phyloP scores from a whole-genome alignment of 2,113 vertebrate genomes.

The Bagarius yarrelli region DNA sequence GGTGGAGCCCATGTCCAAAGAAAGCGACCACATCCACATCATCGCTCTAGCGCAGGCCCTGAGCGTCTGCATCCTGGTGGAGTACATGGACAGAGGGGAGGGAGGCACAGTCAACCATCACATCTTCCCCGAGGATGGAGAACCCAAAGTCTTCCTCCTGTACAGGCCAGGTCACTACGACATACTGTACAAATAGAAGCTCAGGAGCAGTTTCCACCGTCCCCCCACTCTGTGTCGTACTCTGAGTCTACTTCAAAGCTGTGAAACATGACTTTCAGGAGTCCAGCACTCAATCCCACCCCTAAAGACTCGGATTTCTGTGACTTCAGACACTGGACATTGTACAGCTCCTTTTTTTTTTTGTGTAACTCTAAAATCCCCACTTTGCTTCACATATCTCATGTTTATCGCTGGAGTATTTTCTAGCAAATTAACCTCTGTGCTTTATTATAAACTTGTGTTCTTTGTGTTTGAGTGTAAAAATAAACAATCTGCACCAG shows the following conservation, averaged over 20 bases:
- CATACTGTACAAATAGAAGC: slow-evolving; percentile 85
- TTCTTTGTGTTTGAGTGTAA: slow-evolving; percentile 34
- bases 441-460: slow-evolving; percentile 34
- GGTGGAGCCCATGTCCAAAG: slow-evolving; percentile 88
- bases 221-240: slow-evolving; percentile 8
- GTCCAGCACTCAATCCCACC: slow-evolving; percentile 12
- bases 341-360: slow-evolving; percentile 43
- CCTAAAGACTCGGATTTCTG: slow-evolving; percentile 35
- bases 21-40: slow-evolving; percentile 96
- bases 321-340: slow-evolving; percentile 49
- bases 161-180: slow-evolving; percentile 92
- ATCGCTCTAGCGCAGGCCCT: slow-evolving; percentile 90
- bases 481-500: slow-evolving; percentile 34
- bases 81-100: slow-evolving; percentile 93
- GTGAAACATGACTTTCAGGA: slow-evolving; percentile 45
- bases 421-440: slow-evolving; percentile 6
- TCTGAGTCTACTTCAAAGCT: slow-evolving; percentile 39
- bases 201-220: slow-evolving; percentile 9
- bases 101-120: slow-evolving; percentile 89
- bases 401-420: slow-evolving; percentile 14
- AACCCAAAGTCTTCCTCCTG: slow-evolving; percentile 87
- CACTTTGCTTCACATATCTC: slow-evolving; percentile 1
- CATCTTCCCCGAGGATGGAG: slow-evolving; percentile 86
- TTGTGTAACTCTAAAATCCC: too few species aligned
- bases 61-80: slow-evolving; percentile 85